Base-by-base conservation (phyloP, 2,797 vertebrate genomes). In the Myotis vivesi region DNA sequence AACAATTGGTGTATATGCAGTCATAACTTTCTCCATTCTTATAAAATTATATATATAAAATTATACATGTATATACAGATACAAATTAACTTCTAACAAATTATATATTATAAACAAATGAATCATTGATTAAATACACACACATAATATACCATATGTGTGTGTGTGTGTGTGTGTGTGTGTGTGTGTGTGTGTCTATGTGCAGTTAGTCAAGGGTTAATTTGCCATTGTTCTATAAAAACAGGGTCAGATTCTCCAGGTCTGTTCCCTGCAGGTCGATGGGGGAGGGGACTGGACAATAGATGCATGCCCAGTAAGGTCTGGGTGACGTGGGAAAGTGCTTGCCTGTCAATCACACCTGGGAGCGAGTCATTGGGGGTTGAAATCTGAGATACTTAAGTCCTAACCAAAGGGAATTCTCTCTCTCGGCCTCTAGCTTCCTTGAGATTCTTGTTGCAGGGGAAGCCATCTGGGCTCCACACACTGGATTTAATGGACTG, bases 181-280 rank as follows among this genome's bases (percentile, higher is more conserved):
- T 57, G 73, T 53, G 7, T 57, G 2, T 44, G 6, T 81, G 5
- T 44, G 7, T 30, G 13, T 49, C n/a, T n/a, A 44, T 76, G 6
- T 51, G 0, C 77, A 44, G 72, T 55, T 82, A 72, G 28, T 57
- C 23, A 82, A 84, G 19, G 28, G 11, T 38, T 84, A 87, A 92
- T 76, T 83, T 94, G n/a, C 49, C 23, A 44, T 64, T 41, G 9
- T 62, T 95, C 91, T 85, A 73, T 55, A 91, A 94, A 72, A 51
- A 33, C 5, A 22, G 12, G n/a, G 15, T 62, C 41, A 68, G 64
- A 81, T 77, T n/a, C 57, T 28, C 11, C 11, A 59, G 57, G 23
- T 59, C 5, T 59, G 57, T 59, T 59, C 57, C 57, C 57, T 59
- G 57, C 55, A 59, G 57, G 57, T 59, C 10, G 0, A 28, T 6